A percentile compares a stretch with the other conserved stretches of the same genome.
phyloP scores from a whole-genome alignment of 2,888 invertebrate species.

The Helleia helle region DNA sequence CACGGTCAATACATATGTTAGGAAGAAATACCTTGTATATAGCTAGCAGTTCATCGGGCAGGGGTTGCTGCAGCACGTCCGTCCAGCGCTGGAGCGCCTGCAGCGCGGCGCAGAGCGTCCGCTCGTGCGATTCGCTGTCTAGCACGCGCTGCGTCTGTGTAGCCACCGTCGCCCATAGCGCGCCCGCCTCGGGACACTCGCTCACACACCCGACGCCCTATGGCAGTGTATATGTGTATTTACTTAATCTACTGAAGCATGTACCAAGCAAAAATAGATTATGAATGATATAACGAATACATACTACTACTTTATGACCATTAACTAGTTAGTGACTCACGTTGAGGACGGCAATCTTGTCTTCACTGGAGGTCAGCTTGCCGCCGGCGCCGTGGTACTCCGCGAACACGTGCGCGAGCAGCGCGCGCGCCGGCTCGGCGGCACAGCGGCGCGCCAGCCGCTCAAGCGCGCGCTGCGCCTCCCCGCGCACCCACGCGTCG shows the following conservation, averaged over 20 bases:
- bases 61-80: constrained; percentile 59
- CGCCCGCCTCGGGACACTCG: constrained; percentile 71
- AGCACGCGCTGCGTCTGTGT: constrained; percentile 84
- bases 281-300: too few species aligned
- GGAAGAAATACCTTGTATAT: constrained; percentile 66
- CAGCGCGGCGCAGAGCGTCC: constrained; percentile 86
- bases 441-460: constrained; percentile 80
- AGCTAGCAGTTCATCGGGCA: constrained; percentile 73
- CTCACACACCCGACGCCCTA: constrained; percentile 45
- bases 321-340: too few species aligned
- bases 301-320: too few species aligned
- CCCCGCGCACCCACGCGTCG: constrained; percentile 82
- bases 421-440: constrained; percentile 78
- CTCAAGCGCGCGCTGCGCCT: constrained; percentile 82
- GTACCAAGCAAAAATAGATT: too few species aligned
- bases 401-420: constrained; percentile 82
- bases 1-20: too few species aligned
- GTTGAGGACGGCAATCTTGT: constrained; percentile 89
- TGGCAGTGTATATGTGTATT: too few species aligned
- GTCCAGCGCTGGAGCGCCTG: constrained; percentile 89
- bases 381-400: constrained; percentile 92
- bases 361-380: constrained; percentile 90
- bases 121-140: constrained; percentile 93
- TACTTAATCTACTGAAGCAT: too few species aligned
- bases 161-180: constrained; percentile 74